Base-by-base conservation (phyloP, 2,113 vertebrate species). In the Tretioscincus oriximinensis region DNA sequence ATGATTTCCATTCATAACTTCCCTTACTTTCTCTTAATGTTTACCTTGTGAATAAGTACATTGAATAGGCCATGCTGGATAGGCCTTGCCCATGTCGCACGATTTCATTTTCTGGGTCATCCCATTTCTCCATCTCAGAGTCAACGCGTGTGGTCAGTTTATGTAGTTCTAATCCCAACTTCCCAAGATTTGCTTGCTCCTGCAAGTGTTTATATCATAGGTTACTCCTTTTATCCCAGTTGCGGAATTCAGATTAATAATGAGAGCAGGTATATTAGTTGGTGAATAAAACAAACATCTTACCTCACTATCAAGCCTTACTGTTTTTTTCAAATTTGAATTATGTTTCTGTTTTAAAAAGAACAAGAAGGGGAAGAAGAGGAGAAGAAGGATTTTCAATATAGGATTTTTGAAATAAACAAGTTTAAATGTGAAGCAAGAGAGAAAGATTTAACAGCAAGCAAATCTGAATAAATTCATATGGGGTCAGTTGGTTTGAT, bases 41-140 rank as follows among this genome's bases (percentile, higher is more conserved):
- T 94, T 94, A 99, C 98, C 98, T 98, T 91, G 97, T 99, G 90
- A 99, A 99, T 88, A 99, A 96, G 90, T 98, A 97, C 88, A 99
- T 97, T 84, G 96, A 97, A 90, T 98, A 98, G 16, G 97, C 97
- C 97, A 98, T 96, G 76, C 96, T 97, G 92, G 98, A 97, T 91
- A 99, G 94, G 90, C 94, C 96, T 93, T 97, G 96, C 64, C 96
- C 96, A 60, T 94, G 95, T 0, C 93, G 95, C 67, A 97, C 94
- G 0, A 99, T 90, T 60, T 97, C 97, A 8, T 97, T 97, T 35
- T 99, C 98, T 88, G 96, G 97, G 88, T 99, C 97, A 63, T 97
- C 97, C 98, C 98, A 99, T 85, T 97, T 99, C 81, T 99, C 97
- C 58, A 96, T 92, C 91, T 99, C 98, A 0, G 96, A 93, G 91